Conservation (phyloP, 2,888 invertebrate species). For the Amblyteles armatorius region DNA sequence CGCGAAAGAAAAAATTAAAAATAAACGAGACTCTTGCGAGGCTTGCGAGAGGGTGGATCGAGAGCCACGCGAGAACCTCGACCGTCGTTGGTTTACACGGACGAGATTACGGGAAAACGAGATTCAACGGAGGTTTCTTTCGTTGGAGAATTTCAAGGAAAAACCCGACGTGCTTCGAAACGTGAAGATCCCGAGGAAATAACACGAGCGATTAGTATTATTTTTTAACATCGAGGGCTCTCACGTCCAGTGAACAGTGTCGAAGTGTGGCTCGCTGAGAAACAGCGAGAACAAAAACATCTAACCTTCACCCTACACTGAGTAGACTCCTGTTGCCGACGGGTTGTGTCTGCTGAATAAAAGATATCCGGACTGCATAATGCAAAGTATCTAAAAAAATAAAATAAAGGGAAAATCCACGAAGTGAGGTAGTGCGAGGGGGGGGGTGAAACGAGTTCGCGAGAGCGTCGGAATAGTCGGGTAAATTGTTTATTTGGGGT, state of each 20-base stretch:
- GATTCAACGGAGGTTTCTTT: neutral
- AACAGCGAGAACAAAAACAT: neutral
- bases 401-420: neutral
- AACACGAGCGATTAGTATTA: neutral
- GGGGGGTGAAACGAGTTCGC: neutral
- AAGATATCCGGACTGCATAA: neutral
- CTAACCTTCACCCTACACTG: neutral
- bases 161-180: conserved; percentile 10
- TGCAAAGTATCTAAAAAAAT: neutral
- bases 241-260: conserved; percentile 27
- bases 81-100: neutral
- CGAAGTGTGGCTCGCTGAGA: neutral
- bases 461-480: neutral
- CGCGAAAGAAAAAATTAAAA: conserved; percentile 36
- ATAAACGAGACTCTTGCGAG: neutral
- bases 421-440: neutral
- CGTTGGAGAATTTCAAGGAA: neutral
- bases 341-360: neutral
- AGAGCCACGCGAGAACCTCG: neutral
- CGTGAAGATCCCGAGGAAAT: neutral
- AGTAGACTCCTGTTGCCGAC: neutral
- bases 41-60: conserved; percentile 5
- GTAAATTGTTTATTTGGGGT: neutral
- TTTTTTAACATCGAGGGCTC: conserved; percentile 5
- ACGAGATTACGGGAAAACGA: neutral